These are phyloP conservation scores for Numenius arquata DNA, from an alignment of 2,113 vertebrate species.

Conservation along the genomic window DNA sequence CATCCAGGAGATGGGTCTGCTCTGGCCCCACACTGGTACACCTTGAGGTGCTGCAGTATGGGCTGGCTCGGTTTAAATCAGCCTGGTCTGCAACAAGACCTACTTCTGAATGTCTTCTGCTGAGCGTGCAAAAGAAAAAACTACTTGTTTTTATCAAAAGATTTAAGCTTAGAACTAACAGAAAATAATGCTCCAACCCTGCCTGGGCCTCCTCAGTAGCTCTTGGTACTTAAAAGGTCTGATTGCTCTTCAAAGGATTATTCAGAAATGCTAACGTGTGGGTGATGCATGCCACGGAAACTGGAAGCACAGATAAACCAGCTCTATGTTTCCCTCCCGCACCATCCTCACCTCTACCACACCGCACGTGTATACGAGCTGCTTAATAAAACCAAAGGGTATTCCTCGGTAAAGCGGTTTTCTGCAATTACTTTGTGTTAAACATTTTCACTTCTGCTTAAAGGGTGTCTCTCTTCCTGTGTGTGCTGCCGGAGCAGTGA, in stretches of 20 bases:
- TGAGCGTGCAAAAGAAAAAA: not conserved
- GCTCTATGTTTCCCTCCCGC: not conserved
- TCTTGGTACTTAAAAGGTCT: not conserved
- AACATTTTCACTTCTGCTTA: slow-evolving; percentile 48
- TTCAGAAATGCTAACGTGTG: not conserved
- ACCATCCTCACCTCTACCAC: not conserved
- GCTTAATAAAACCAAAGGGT: slow-evolving; percentile 43
- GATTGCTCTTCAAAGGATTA: not conserved
- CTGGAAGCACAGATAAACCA: not conserved
- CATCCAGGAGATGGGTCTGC: not conserved
- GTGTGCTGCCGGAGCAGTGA: accelerated
- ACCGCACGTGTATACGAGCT: not conserved
- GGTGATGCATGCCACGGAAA: not conserved
- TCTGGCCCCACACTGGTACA: not conserved
- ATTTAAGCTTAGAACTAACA: not conserved
- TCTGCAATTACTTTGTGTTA: slow-evolving; percentile 33
- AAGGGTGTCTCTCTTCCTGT: slow-evolving; percentile 11
- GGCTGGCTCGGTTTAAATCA: not conserved
- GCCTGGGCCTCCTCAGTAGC: not conserved
- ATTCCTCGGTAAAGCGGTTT: slow-evolving; percentile 56
- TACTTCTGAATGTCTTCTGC: not conserved
- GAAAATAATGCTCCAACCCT: not conserved
- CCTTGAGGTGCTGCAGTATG: not conserved
- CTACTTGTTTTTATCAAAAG: not conserved
- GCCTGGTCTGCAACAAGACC: not conserved